Base-by-base conservation (phyloP, 2,888 invertebrate species). In the Germaria angustata region DNA sequence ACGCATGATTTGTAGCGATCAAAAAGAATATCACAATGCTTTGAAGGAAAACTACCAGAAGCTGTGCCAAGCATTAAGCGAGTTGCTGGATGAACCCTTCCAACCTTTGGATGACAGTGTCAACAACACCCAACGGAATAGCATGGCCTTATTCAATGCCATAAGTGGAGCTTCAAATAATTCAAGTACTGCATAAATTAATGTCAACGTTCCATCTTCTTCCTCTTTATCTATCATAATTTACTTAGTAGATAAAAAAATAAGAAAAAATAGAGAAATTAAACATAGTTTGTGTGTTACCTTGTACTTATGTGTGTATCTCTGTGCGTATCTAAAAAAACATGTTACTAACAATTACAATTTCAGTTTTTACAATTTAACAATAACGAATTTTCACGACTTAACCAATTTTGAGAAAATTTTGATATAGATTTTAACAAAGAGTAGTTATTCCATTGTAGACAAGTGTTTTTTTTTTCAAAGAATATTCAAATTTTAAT, bases 1-100 rank as follows among this genome's bases (percentile, higher is more conserved):
- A 49, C 95, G 95, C 86, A 93, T 98, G 84, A 96, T 99, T 87
- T 94, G 95, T 82, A 93, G 95, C 2, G 98, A 98, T 91, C 98
- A 98, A 90, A 94, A 95, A 65, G 96, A 98, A 86, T 99, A 99
- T 90, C 99, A 99, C 88, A 96, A 96, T 88, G 96, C 96, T 6
- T 92, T 98, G 39, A 94, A 96, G 86, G 93, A 95, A 51, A 98
- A 97, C 91, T 98, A 96, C 92, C 95, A 95, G 88, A 97, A 97
- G 87, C 92, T 98, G 66, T 96, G 96, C 87, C 93, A 94, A 75
- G 95, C 95, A 11, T 92, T 98, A 36, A 94, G 95, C 53, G 92
- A 93, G 39, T 91, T 96, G 84, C 93, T 96, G 82, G 95, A 95
- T 0, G 96, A 96, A 88, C 93, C 95, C 0, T 92, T 96, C 59